Conservation (phyloP, 2,797 vertebrate species). For the Odontamblyopus lacepedii region DNA sequence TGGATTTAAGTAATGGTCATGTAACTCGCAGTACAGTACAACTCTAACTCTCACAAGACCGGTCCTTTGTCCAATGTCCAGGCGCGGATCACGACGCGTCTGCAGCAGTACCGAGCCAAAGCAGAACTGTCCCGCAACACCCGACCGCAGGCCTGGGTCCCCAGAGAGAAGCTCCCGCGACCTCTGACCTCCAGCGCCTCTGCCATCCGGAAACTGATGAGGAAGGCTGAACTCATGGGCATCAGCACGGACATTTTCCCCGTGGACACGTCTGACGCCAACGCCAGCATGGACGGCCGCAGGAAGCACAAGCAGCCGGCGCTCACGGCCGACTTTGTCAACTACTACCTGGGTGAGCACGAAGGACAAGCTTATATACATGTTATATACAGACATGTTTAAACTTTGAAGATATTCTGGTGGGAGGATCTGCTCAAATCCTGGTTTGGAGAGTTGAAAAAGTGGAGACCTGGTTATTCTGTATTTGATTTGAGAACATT, state of each 20-base stretch:
- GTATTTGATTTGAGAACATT: too few species aligned
- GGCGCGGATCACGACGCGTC: conserved; percentile 92
- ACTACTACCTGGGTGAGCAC: conserved; percentile 94
- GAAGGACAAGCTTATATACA: neutral
- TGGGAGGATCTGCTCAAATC: too few species aligned
- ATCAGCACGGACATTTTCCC: conserved; percentile 98
- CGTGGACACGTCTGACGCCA: conserved; percentile 94
- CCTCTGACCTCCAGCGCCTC: conserved; percentile 97
- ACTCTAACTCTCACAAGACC: neutral
- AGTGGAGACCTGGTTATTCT: too few species aligned
- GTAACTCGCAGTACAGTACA: neutral
- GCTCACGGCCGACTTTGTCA: conserved; percentile 96
- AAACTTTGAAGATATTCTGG: too few species aligned
- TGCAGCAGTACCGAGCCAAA: conserved; percentile 95
- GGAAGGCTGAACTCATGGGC: conserved; percentile 96
- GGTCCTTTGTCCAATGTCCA: conserved; percentile 47
- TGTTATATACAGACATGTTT: too few species aligned
- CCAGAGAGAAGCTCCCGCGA: conserved; percentile 92
- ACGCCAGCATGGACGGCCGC: conserved; percentile 92
- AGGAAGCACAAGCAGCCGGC: conserved; percentile 97
- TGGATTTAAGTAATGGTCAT: neutral
- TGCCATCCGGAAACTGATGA: conserved; percentile 95
- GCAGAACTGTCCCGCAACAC: conserved; percentile 94
- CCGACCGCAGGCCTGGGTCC: conserved; percentile 96
- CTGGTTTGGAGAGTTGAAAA: too few species aligned